These are phyloP conservation scores for Tragulus kanchil DNA, from an alignment of 2,113 vertebrate genomes.

Conservation along the genomic window DNA sequence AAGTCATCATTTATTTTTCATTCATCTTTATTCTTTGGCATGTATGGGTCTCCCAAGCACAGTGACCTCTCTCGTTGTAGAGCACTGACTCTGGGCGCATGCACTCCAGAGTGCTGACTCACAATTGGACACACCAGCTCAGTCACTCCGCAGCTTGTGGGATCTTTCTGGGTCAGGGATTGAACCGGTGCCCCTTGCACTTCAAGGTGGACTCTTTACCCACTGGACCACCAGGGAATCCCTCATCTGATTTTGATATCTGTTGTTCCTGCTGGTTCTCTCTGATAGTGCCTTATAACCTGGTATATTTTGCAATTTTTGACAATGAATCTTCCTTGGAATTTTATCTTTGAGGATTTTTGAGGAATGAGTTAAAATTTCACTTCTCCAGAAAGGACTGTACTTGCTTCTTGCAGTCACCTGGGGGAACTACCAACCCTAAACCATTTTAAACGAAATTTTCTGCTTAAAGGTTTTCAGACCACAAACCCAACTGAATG, in stretches of 20 bases:
- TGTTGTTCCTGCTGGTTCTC: not conserved
- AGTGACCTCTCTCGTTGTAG: no score
- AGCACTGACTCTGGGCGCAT: no score
- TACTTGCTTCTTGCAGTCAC: not conserved
- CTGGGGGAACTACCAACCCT: not conserved
- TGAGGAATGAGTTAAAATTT: constrained; percentile 20
- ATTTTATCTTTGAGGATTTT: not conserved
- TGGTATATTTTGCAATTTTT: not conserved
- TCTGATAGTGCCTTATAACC: not conserved
- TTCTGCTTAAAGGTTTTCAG: constrained; percentile 10
- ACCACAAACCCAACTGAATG: not conserved
- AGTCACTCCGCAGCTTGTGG: no score
- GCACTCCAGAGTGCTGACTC: no score
- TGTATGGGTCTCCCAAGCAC: no score
- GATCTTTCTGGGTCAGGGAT: no score
- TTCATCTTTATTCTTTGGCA: no score
- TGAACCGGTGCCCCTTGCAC: no score
- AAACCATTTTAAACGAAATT: not conserved
- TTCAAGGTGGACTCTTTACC: no score
- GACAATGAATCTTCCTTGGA: not conserved
- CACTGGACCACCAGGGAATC: no score
- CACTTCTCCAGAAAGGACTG: not conserved
- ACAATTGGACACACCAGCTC: no score
- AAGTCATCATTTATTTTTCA: no score
- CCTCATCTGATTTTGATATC: not conserved